Base-by-base conservation (phyloP, 1,140 invertebrate species). In the Platorchestia sp. region DNA sequence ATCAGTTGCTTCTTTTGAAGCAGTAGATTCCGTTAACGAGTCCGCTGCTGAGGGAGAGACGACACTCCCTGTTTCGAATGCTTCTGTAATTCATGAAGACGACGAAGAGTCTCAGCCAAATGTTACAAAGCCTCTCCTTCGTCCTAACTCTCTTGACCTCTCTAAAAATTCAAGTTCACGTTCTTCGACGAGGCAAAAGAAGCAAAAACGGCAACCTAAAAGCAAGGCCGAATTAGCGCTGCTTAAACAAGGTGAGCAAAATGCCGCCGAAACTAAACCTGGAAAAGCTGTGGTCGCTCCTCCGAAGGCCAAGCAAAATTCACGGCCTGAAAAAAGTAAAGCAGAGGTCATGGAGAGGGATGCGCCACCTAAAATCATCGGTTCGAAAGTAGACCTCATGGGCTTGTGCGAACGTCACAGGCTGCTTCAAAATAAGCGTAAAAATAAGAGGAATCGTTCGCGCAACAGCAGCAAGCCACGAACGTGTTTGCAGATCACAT, bases 121-220 rank as follows among this genome's bases (percentile, higher is more conserved):
- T 75, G 59, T 75, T 51, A 19, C 47, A 36, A 96, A 96, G 86
- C 96, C 27, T 75, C 59, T 95, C n/a, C 95, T 93, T 45, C 95
- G 96, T n/a, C 96, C 96, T 27, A 95, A 96, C 95, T 95, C 96
- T 22, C 95, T 96, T 7, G 96, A 96, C 51, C 59, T 96, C 14
- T 87, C 47, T 19, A 95, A 93, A 45, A 95, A 41, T 75, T 95
- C 0, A 45, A 93, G 95, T 47, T 95, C 96, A 51, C 95, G 96
- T 36, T 95, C 96, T 36, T 95, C 95, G 22, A 96, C 95, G 91
- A 96, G 95, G 87, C 96, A 96, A 86, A 95, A 86, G 95, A 95
- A 95, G 40, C 86, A 95, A 45, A 45, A 47, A 47, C 91, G 91
- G 45, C 91, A 93, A 19, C 91, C 43, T 0, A 93, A 93, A 93